Evolutionary conservation across 2,113 vertebrate genomes (phyloP), one percentile per base, ranked within the genome.

Genomic region (Anhinga rufa): DNA sequence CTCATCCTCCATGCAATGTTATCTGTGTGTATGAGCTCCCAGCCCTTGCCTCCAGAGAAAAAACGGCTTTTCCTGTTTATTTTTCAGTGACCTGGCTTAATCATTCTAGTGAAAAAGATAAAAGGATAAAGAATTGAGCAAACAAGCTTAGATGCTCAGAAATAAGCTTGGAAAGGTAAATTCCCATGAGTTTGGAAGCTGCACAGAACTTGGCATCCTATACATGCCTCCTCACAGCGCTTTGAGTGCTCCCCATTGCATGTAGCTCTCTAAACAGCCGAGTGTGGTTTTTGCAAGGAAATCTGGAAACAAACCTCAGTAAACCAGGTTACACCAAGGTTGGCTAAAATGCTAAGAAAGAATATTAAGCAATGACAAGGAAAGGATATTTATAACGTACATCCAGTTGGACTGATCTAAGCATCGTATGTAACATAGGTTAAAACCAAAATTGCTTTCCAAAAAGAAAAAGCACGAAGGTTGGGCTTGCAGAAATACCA

Each of bases 191-290:
- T 69, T 90, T 64, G 61, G 61, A 52, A 94, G 74, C 54, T 85
- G 72, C 86, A 76, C 48, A 76, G 84, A 96, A 94, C 83, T 94
- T 93, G 92, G 96, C 95, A 92, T 95, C 86, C 83, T 79, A 1
- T 12, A 31, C 7, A 4, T 32, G 12, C 20, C 40, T 71, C 76
- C 77, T 78, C 4, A 1, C 72, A 32, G 51, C 79, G 52, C 76
- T 86, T 93, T 49, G 62, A 70, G 62, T 3, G 20, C 62, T 81
- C 28, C 82, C 77, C 80, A 10, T 34, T 92, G 90, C 93, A 86
- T 76, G 93, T 21, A 55, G 10, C 76, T 82, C 9, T 15, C 42
- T 28, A 51, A 87, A 86, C 10, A 32, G 34, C 32, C 6, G 2
- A 57, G 60, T 2, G 62, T 15, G 32, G 4, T 57, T 64, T 17